Conservation (phyloP, 2,888 invertebrate species). For the Acholoe squamosa region DNA sequence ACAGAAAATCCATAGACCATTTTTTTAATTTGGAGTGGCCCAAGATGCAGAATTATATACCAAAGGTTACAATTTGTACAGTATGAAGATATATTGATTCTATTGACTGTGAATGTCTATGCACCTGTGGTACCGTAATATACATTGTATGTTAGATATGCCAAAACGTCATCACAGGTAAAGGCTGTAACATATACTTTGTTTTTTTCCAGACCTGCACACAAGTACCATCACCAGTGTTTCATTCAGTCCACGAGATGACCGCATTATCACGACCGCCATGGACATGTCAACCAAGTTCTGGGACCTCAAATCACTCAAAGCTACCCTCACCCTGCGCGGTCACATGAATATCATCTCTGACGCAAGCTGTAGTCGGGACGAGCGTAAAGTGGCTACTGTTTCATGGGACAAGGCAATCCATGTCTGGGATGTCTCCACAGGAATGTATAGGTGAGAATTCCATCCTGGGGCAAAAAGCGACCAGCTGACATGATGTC, state of each 20-base stretch:
- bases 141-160: too few species aligned
- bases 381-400: constrained; percentile 82
- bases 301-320: constrained; percentile 78
- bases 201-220: constrained; percentile 78
- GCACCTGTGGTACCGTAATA: too few species aligned
- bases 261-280: constrained; percentile 81
- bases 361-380: constrained; percentile 77
- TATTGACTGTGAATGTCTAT: too few species aligned
- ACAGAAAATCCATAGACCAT: too few species aligned
- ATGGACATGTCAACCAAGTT: constrained; percentile 82
- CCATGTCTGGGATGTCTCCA: constrained; percentile 82
- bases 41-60: too few species aligned
- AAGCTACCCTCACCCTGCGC: constrained; percentile 78
- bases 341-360: constrained; percentile 81
- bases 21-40: too few species aligned
- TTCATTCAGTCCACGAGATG: constrained; percentile 78
- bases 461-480: not conserved
- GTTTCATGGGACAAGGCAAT: constrained; percentile 82
- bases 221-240: constrained; percentile 79
- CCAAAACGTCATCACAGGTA: too few species aligned
- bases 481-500: too few species aligned
- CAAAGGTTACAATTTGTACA: too few species aligned
- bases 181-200: too few species aligned
- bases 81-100: too few species aligned
- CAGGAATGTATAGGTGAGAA: constrained; percentile 81